Evolutionary conservation across 2,888 invertebrate genomes (phyloP).

Genomic region (Strigamia crassipes): DNA sequence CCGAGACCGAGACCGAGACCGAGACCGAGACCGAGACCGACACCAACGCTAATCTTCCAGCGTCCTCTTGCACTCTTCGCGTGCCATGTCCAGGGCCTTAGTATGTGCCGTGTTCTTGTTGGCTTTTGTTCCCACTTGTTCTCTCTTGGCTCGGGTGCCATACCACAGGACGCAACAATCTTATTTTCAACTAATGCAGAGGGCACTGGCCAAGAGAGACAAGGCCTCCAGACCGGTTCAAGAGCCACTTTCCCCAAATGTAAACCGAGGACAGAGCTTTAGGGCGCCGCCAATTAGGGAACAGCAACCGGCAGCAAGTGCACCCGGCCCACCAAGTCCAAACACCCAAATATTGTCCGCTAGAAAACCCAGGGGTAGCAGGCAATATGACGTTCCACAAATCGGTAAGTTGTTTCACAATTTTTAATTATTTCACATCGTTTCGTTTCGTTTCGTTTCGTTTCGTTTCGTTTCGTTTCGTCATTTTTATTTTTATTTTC

Average conservation of each 20-base stretch:
- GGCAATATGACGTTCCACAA: conserved; percentile 52
- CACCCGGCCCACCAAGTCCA: conserved; percentile 8
- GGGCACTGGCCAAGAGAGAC: conserved; percentile 15
- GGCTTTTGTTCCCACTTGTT: conserved; percentile 5
- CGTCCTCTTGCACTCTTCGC: neutral
- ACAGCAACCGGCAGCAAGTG: conserved; percentile 6
- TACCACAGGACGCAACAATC: conserved; percentile 21
- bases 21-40: neutral
- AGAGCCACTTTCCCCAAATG: neutral
- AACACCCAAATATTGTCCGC: conserved; percentile 32
- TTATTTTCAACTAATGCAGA: conserved; percentile 16
- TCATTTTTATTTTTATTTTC: too few relatives aligned
- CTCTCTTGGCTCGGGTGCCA: conserved; percentile 16
- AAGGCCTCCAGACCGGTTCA: conserved; percentile 6
- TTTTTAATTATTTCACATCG: too few relatives aligned
- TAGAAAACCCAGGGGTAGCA: conserved; percentile 48
- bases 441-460: too few relatives aligned
- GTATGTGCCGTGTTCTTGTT: conserved; percentile 6
- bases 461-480: too few relatives aligned
- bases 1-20: neutral
- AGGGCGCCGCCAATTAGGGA: conserved; percentile 17
- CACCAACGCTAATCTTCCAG: neutral
- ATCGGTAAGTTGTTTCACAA: conserved; percentile 51
- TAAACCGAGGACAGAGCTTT: conserved; percentile 2
- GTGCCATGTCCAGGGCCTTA: conserved; percentile 21